These are phyloP conservation scores for Bubo bubo DNA, from an alignment of 2,113 vertebrate species.

Conservation along the genomic window DNA sequence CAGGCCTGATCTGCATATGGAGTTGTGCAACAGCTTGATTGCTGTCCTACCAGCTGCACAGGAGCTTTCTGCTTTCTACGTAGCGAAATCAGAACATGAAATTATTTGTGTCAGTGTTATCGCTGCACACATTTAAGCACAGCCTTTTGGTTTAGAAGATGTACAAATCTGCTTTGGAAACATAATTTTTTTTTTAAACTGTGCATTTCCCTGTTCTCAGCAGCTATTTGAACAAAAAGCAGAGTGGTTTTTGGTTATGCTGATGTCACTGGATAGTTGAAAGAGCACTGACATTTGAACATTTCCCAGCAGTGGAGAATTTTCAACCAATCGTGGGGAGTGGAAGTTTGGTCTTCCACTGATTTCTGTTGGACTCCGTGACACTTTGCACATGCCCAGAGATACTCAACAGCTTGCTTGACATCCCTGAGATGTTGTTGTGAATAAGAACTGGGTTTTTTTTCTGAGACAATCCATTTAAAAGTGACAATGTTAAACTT, in stretches of 20 bases:
- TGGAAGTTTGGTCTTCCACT: neutral
- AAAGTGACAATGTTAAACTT: neutral
- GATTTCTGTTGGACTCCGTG: neutral
- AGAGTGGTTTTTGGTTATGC: neutral
- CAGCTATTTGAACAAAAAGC: neutral
- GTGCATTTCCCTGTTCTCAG: neutral
- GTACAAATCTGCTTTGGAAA: neutral
- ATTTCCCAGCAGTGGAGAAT: neutral
- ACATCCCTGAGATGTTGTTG: neutral
- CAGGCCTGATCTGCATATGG: slow-evolving; percentile 10
- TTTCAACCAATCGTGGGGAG: neutral
- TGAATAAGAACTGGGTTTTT: neutral
- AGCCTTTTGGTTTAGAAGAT: neutral
- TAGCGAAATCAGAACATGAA: neutral
- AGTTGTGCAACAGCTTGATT: neutral
- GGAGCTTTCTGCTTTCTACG: neutral
- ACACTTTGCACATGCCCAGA: neutral
- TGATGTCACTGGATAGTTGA: neutral
- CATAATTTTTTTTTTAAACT: neutral
- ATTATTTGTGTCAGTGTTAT: neutral
- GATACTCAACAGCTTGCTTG: neutral
- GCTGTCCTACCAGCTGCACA: neutral
- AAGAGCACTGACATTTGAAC: neutral
- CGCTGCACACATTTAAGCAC: neutral
- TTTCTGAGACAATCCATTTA: neutral